These are phyloP conservation scores for Lysandra bellargus DNA, from an alignment of 2,888 invertebrate species.

Conservation along the genomic window DNA sequence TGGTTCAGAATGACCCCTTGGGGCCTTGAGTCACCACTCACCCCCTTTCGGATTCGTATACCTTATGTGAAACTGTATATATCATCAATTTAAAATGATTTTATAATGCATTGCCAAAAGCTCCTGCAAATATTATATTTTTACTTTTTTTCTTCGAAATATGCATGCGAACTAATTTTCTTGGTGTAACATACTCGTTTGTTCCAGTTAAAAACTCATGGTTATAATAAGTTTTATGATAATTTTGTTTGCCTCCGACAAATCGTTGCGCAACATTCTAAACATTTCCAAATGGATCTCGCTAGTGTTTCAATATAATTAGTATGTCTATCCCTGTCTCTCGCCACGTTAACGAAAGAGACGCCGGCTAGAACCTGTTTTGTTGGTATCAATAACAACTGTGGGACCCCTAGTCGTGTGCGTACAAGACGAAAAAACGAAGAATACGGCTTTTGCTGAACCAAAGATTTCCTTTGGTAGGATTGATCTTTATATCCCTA, in stretches of 20 bases:
- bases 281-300: slow-evolving; percentile 23
- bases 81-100: background rate
- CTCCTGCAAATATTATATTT: background rate
- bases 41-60: too few species aligned
- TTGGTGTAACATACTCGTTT: background rate
- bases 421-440: too few species aligned
- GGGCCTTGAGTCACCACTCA: too few species aligned
- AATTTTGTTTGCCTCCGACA: slow-evolving; percentile 21
- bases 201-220: background rate
- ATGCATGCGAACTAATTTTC: background rate
- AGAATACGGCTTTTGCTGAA: too few species aligned
- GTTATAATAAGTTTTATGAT: slow-evolving; percentile 21
- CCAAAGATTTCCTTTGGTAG: too few species aligned
- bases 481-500: too few species aligned
- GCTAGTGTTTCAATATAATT: slow-evolving; percentile 17
- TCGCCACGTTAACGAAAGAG: background rate
- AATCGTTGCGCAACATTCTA: slow-evolving; percentile 15
- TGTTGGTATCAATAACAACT: background rate
- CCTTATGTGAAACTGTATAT: too few species aligned
- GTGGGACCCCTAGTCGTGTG: background rate
- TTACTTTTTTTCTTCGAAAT: background rate
- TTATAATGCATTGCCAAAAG: background rate
- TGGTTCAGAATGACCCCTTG: too few species aligned
- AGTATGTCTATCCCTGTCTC: slow-evolving; percentile 3
- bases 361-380: slow-evolving; percentile 5